phyloP scores from a whole-genome alignment of 2,797 vertebrate species.

The Lindbergichthys nudifrons region DNA sequence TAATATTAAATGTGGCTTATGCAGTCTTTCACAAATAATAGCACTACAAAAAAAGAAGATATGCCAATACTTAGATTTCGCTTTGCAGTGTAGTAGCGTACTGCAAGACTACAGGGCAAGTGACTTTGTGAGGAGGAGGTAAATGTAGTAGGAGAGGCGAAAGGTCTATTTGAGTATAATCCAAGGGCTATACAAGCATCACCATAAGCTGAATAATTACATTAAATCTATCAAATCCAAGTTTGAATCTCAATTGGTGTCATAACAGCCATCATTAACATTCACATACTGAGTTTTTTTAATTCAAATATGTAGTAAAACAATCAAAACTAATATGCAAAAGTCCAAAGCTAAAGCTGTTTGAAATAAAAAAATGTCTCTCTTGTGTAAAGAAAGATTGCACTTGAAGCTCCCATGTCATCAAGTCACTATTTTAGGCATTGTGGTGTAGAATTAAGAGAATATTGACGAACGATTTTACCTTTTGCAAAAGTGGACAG shows the following conservation, averaged over 20 bases:
- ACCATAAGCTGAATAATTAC: conserved; percentile 71
- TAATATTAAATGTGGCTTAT: conserved; percentile 81
- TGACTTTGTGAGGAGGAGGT: conserved; percentile 58
- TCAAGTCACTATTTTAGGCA: conserved; percentile 63
- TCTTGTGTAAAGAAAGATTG: conserved; percentile 66
- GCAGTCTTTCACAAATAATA: conserved; percentile 76
- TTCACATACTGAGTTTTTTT: conserved; percentile 53
- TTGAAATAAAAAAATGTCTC: conserved; percentile 63
- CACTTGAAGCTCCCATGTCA: conserved; percentile 69
- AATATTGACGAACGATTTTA: conserved; percentile 52
- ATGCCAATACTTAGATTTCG: conserved; percentile 74
- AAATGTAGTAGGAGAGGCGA: conserved; percentile 53
- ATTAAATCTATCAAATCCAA: conserved; percentile 69
- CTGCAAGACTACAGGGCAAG: conserved; percentile 65
- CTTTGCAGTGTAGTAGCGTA: conserved; percentile 74
- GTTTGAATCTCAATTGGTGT: conserved; percentile 69
- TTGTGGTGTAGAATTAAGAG: conserved; percentile 62
- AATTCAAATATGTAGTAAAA: conserved; percentile 72
- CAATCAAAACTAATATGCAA: conserved; percentile 87
- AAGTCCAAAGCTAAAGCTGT: conserved; percentile 75
- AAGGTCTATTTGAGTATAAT: conserved; percentile 77
- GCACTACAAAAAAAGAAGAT: conserved; percentile 62
- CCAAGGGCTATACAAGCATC: conserved; percentile 85
- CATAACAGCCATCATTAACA: conserved; percentile 65
- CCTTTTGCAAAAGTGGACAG: conserved; percentile 53